Conservation (phyloP, 2,113 vertebrate species). For the Ictalurus punctatus region DNA sequence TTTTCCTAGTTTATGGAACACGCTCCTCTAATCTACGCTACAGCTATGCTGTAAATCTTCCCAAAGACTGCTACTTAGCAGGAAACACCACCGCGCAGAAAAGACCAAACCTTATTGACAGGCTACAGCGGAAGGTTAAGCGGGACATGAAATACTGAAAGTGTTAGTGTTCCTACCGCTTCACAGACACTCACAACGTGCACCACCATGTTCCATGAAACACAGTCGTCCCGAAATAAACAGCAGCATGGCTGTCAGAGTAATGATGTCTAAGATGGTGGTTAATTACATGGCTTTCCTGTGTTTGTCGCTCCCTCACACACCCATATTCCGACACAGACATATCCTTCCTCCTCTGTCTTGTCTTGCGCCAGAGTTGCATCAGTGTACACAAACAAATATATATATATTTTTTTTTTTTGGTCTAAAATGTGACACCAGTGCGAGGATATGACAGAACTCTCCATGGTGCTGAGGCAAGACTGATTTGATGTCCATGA, state of each 20-base stretch:
- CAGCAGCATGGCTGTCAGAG: slow-evolving; percentile 10
- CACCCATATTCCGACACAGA: slow-evolving; percentile 18
- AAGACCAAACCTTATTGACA: not conserved
- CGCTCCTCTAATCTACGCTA: not conserved
- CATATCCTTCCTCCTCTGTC: slow-evolving; percentile 36
- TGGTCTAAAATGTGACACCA: slow-evolving; percentile 40
- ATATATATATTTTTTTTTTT: not conserved
- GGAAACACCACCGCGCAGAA: not conserved
- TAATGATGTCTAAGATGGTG: slow-evolving; percentile 34
- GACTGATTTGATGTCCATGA: slow-evolving; percentile 28
- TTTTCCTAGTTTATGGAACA: slow-evolving; percentile 30
- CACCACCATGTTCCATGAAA: not conserved
- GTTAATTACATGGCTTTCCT: slow-evolving; percentile 34
- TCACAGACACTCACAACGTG: not conserved
- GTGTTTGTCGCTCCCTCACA: slow-evolving; percentile 14
- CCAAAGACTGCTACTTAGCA: slow-evolving; percentile 20
- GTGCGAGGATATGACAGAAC: slow-evolving; percentile 27
- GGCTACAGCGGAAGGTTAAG: not conserved
- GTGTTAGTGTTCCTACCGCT: not conserved
- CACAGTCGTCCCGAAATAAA: not conserved
- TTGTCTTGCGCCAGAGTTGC: slow-evolving; percentile 53
- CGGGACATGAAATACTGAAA: not conserved
- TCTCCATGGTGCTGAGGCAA: slow-evolving; percentile 40
- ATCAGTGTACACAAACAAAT: slow-evolving; percentile 47
- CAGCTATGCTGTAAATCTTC: slow-evolving; percentile 20